Conservation (phyloP, 2,797 vertebrate genomes). For the Eidolon dupreanum region DNA sequence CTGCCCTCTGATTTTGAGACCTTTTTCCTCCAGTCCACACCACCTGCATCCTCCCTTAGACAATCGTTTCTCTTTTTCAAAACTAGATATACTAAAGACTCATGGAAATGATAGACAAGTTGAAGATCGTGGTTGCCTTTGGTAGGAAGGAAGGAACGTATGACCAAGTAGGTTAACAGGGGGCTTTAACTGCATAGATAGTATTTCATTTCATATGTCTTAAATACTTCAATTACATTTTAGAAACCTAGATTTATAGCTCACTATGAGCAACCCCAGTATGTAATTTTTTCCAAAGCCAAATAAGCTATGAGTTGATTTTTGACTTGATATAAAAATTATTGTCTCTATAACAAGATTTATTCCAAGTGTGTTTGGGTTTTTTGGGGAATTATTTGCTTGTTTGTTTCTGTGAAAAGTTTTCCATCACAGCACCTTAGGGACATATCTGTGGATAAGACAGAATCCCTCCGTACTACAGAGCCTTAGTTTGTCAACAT, state of each 20-base stretch:
- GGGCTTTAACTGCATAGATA: neutral
- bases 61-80: neutral
- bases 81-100: neutral
- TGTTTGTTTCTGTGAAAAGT: neutral
- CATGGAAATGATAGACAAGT: neutral
- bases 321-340: neutral
- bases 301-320: neutral
- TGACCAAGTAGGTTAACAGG: neutral
- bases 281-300: neutral
- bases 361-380: neutral
- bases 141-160: neutral
- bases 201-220: neutral
- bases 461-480: rapidly evolving
- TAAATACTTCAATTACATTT: conserved; percentile 18
- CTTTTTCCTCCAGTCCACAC: neutral
- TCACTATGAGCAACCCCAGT: neutral
- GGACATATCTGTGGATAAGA: neutral
- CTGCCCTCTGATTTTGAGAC: neutral
- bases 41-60: neutral
- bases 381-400: neutral
- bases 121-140: neutral
- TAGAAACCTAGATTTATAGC: neutral
- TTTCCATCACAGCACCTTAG: neutral
- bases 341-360: neutral
- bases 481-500: neutral